These are phyloP conservation scores for Argyrosomus japonicus DNA, from an alignment of 2,113 vertebrate genomes.

Conservation along the genomic window DNA sequence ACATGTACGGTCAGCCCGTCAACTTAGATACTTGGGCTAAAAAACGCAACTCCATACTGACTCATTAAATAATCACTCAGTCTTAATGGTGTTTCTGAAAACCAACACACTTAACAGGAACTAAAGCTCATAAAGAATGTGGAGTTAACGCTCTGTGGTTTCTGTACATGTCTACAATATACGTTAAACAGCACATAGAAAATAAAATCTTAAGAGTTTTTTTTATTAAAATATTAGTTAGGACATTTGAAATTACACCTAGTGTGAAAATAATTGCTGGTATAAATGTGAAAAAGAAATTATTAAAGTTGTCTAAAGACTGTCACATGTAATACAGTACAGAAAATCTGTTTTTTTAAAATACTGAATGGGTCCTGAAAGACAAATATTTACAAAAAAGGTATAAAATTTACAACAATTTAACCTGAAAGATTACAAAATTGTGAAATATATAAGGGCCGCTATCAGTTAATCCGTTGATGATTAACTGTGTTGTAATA, in stretches of 20 bases:
- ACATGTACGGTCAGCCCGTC: constrained; percentile 17
- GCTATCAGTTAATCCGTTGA: too few species aligned
- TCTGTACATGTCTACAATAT: not conserved
- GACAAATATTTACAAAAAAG: not conserved
- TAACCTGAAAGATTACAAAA: not conserved
- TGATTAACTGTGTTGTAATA: too few species aligned
- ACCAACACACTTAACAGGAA: constrained; percentile 6
- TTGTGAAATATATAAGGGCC: not conserved
- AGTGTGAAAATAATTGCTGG: not conserved
- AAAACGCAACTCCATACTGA: constrained; percentile 46
- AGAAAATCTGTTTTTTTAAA: not conserved
- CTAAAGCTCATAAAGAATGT: constrained; percentile 11
- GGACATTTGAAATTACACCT: not conserved
- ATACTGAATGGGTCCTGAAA: not conserved
- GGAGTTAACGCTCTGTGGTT: not conserved
- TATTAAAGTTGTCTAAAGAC: too few species aligned
- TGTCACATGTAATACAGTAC: not conserved
- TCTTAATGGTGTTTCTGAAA: constrained; percentile 1
- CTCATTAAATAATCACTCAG: constrained; percentile 42
- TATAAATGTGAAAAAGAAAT: not conserved
- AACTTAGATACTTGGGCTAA: constrained; percentile 20
- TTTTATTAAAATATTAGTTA: not conserved
- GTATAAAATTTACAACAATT: not conserved
- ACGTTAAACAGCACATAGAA: not conserved
- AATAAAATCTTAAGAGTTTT: not conserved